phyloP scores from a whole-genome alignment of 2,113 vertebrate species.

The Indri indri region DNA sequence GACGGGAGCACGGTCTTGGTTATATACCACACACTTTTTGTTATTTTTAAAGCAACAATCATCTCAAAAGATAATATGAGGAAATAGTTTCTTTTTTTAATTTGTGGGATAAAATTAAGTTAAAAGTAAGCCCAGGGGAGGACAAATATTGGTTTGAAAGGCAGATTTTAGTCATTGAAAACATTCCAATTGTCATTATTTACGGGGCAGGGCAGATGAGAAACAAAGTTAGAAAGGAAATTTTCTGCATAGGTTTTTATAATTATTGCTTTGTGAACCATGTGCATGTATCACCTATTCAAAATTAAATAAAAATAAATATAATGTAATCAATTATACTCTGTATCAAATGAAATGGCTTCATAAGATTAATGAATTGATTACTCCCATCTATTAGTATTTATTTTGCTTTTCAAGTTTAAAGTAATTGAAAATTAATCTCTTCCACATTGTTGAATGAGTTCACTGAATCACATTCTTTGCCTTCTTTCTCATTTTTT shows the following conservation, averaged over 20 bases:
- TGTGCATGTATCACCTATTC: not conserved
- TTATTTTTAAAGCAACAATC: constrained; percentile 25
- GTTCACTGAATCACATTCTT: constrained; percentile 26
- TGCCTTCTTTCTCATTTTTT: not conserved
- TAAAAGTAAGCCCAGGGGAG: constrained; percentile 8
- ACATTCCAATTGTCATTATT: not conserved
- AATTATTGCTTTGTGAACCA: not conserved
- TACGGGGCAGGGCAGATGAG: not conserved
- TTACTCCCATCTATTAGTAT: constrained; percentile 50
- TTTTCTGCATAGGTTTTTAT: not conserved
- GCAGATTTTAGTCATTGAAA: constrained; percentile 20
- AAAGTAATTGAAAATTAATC: constrained; percentile 62
- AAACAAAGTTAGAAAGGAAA: not conserved
- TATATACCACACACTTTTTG: not conserved
- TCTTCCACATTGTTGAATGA: constrained; percentile 60
- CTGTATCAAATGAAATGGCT: constrained; percentile 17
- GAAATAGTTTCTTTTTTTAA: not conserved
- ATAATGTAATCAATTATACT: constrained; percentile 27
- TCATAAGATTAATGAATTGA: constrained; percentile 64
- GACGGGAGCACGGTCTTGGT: not conserved
- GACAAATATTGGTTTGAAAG: constrained; percentile 27
- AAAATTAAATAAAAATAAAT: constrained; percentile 28
- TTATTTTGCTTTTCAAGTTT: constrained; percentile 71
- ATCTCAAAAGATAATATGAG: constrained; percentile 31
- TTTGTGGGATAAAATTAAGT: constrained; percentile 42